phyloP scores from a whole-genome alignment of 1,140 invertebrate species.

The Microplitis demolitor region DNA sequence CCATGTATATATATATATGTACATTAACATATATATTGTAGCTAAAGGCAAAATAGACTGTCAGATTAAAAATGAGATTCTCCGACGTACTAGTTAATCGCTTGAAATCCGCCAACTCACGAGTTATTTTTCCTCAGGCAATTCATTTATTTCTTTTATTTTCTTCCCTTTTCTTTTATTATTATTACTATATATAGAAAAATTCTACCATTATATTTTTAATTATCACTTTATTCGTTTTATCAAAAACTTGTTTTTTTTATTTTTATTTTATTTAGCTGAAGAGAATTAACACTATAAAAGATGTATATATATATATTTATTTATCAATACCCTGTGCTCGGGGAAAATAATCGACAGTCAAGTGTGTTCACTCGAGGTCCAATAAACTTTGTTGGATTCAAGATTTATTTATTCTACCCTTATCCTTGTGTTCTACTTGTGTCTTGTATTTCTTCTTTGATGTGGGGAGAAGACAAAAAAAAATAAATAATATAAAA shows the following conservation, averaged over 20 bases:
- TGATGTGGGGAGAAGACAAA: not conserved
- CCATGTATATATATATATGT: too few species aligned
- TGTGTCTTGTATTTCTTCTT: too few species aligned
- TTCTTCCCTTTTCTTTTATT: not conserved
- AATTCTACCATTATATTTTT: too few species aligned
- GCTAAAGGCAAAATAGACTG: not conserved
- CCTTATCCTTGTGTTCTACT: not conserved
- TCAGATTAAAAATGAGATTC: not conserved
- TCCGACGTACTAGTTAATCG: not conserved
- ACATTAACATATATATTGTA: not conserved
- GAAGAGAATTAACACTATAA: not conserved
- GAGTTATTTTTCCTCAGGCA: not conserved
- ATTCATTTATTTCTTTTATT: not conserved
- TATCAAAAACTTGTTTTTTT: not conserved
- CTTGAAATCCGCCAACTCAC: slow-evolving; percentile 1
- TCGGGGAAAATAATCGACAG: not conserved
- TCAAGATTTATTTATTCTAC: slow-evolving; percentile 13
- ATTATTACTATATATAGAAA: not conserved
- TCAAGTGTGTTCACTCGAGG: not conserved
- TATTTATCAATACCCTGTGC: too few species aligned
- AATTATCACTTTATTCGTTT: not conserved
- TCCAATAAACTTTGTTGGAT: not conserved
- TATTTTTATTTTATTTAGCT: not conserved
- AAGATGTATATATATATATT: not conserved
- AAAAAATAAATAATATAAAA: not conserved